A percentile compares a stretch with the other conserved stretches of the same genome.
These are phyloP conservation scores for Sycobia sp. DNA, from an alignment of 1,140 invertebrate genomes.

Conservation along the genomic window DNA sequence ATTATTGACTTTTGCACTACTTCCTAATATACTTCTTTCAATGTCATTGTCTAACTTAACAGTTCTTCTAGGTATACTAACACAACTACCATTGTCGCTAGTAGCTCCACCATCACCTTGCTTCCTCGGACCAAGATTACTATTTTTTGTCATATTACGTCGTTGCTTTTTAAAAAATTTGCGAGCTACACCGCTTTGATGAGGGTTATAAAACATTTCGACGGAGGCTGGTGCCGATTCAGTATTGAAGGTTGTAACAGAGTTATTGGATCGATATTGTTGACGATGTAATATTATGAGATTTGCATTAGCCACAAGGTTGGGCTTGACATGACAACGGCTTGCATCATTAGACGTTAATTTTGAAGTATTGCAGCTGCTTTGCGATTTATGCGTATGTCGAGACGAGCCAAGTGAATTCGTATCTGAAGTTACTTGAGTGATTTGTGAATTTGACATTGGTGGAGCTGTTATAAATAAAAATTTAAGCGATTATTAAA, in stretches of 20 bases:
- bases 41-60: constrained; percentile 64
- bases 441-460: constrained; percentile 53
- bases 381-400: constrained; percentile 51
- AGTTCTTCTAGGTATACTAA: constrained; percentile 58
- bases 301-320: constrained; percentile 64
- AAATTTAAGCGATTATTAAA: constrained; percentile 11
- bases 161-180: constrained; percentile 91
- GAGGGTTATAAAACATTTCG: constrained; percentile 89
- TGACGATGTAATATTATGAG: constrained; percentile 71
- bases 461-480: constrained; percentile 39
- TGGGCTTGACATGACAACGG: constrained; percentile 34
- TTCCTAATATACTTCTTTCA: constrained; percentile 70
- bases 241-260: constrained; percentile 71
- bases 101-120: constrained; percentile 68
- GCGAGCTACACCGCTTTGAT: constrained; percentile 88
- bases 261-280: constrained; percentile 73
- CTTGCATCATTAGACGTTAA: constrained; percentile 37
- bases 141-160: constrained; percentile 71
- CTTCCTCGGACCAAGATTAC: constrained; percentile 73
- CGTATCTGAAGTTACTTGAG: constrained; percentile 55
- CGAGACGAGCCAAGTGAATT: constrained; percentile 55
- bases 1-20: constrained; percentile 76
- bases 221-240: constrained; percentile 66
- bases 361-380: constrained; percentile 47
- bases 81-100: constrained; percentile 62